Evolutionary conservation across 2,797 vertebrate species (phyloP).

Genomic region (Myotis findleyi): DNA sequence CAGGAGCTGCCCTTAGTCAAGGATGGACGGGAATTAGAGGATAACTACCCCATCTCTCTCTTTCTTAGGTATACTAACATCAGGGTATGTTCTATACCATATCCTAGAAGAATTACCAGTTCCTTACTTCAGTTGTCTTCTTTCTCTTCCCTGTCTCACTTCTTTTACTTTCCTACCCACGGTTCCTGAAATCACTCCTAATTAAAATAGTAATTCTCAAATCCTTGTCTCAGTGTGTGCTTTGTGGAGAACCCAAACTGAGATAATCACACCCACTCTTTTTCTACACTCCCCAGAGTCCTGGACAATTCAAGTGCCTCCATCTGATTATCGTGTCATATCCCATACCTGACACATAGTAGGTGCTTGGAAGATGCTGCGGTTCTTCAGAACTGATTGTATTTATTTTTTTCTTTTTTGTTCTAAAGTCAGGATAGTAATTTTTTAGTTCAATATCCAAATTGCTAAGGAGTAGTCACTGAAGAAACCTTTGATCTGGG

Average conservation of each 20-base stretch:
- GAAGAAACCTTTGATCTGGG: conserved; percentile 61
- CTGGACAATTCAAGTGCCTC: background rate
- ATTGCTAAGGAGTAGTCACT: conserved; percentile 65
- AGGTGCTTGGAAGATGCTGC: background rate
- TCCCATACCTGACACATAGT: background rate
- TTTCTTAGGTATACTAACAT: background rate
- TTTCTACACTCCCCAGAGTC: background rate
- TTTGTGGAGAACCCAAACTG: background rate
- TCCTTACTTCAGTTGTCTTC: background rate
- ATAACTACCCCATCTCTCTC: background rate
- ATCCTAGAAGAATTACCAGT: background rate
- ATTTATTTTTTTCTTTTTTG: background rate
- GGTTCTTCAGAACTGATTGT: background rate
- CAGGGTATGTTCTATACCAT: accelerated
- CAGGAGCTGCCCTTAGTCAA: background rate
- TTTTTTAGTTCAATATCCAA: background rate
- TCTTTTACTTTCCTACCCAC: background rate
- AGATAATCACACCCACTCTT: background rate
- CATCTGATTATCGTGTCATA: no score
- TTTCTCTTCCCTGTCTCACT: no score
- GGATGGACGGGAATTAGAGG: background rate
- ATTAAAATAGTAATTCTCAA: background rate
- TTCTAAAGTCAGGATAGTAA: background rate
- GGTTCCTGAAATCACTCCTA: background rate
- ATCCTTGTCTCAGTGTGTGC: background rate